Evolutionary conservation across 2,113 vertebrate species (phyloP), one percentile per base, ranked within the genome.

Genomic region (Trogon surrucura): DNA sequence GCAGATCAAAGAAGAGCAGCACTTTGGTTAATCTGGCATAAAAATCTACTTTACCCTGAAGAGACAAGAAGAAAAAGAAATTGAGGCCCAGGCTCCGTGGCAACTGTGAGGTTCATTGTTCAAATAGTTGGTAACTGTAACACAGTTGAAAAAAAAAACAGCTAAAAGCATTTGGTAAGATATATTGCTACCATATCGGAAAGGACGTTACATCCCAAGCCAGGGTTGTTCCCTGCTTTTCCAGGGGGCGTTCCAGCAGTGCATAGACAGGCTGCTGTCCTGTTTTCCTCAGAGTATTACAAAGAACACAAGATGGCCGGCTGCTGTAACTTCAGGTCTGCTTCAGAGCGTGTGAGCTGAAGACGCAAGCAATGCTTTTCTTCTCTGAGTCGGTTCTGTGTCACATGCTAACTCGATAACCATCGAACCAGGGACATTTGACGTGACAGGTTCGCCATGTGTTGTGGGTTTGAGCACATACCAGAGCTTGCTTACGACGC

Each of bases 1-100:
- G 87, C 95, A 98, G 98, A 98, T 98, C 97, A 98, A 98, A 98
- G 98, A 96, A 51, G 45, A 97, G 91, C 91, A 96, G 92, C 97
- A 96, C 97, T 98, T 96, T 71, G 91, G 70, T 78, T 91, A 93
- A 89, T 85, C 94, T 97, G 97, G 97, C 96, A 94, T 96, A 95
- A 60, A 83, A 96, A 86, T 80, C 95, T 93, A 91, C 96, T 93
- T 97, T 96, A 97, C 90, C 47, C 66, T 44, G 70, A 87, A 94
- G 95, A 95, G 66, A 47, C 80, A 78, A 71, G 96, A 96, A 96
- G 51, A 47, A 87, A 97, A 93, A 97, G 96, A 95, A 93, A 47
- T 88, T 60, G 78, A 85, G 83, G 75, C 73, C 71, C 53, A 62
- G 93, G 83, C 92, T 93, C 97, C 94, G 69, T 77, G 65, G 81